Evolutionary conservation across 2,888 invertebrate genomes (phyloP).

Genomic region (Drosophila fungiperda): DNA sequence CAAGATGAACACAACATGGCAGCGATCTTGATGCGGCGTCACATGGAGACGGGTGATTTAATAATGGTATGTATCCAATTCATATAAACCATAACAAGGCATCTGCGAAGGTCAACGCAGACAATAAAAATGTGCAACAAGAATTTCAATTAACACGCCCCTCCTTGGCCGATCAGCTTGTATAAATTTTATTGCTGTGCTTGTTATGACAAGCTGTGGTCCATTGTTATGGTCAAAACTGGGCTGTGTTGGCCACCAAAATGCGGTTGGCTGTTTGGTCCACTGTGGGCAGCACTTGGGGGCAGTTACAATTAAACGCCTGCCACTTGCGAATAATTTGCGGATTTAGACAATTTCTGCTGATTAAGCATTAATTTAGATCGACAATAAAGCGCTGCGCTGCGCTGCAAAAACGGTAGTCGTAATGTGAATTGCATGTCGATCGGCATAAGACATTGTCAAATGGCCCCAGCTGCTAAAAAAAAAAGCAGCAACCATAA

Average conservation of each 20-base stretch:
- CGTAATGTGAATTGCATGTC: conserved; percentile 65
- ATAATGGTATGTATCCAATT: conserved; percentile 91
- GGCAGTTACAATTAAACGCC: conserved; percentile 78
- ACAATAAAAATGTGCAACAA: conserved; percentile 53
- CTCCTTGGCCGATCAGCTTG: conserved; percentile 4
- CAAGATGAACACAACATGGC: conserved; percentile 95
- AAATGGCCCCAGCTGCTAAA: conserved; percentile 40
- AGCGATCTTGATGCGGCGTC: conserved; percentile 93
- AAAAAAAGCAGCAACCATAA: conserved; percentile 6
- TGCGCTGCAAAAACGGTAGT: conserved; percentile 37
- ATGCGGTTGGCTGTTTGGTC: conserved; percentile 29
- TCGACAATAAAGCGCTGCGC: conserved; percentile 6
- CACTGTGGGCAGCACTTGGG: conserved; percentile 57
- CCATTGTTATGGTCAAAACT: conserved; percentile 32
- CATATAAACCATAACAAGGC: not conserved
- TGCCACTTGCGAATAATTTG: conserved; percentile 71
- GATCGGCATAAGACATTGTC: conserved; percentile 49
- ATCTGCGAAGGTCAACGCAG: conserved; percentile 59
- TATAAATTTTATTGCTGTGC: conserved; percentile 37
- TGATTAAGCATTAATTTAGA: conserved; percentile 80
- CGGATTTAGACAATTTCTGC: conserved; percentile 76
- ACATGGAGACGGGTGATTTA: conserved; percentile 91
- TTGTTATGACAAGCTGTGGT: conserved; percentile 43
- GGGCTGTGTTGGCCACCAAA: conserved; percentile 23
- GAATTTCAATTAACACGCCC: conserved; percentile 68